These are phyloP conservation scores for Sebastes cheni DNA, from an alignment of 2,797 vertebrate genomes.

Conservation along the genomic window DNA sequence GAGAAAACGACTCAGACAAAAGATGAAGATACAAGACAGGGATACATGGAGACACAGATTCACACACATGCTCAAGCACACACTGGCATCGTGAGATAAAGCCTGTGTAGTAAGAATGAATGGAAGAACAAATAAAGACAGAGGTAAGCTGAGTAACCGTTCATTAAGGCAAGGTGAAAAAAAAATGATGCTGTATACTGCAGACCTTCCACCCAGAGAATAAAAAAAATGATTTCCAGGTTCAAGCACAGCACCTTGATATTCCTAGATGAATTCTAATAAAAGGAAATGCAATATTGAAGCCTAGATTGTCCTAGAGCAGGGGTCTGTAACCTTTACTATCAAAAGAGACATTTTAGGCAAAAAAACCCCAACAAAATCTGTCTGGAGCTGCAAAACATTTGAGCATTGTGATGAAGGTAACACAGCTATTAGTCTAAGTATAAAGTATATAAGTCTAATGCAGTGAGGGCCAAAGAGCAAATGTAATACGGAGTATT, in stretches of 20 bases:
- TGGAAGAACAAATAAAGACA: background rate
- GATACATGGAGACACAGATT: background rate
- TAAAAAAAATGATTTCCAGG: background rate
- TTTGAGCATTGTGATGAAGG: no score
- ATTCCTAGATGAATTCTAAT: background rate
- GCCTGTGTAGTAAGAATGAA: background rate
- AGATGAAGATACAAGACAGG: background rate
- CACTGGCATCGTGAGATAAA: constrained; percentile 5
- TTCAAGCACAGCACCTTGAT: background rate
- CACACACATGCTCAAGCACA: background rate
- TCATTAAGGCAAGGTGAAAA: background rate
- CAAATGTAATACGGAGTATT: no score
- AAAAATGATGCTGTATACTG: background rate
- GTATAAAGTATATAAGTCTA: no score
- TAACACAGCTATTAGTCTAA: no score
- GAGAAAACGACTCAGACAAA: background rate
- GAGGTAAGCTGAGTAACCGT: background rate
- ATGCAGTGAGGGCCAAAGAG: no score
- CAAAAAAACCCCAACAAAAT: no score
- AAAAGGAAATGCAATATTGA: background rate
- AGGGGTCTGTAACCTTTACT: no score
- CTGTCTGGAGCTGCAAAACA: no score
- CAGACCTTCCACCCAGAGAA: background rate
- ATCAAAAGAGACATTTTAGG: no score
- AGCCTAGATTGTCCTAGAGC: no score